phyloP scores from a whole-genome alignment of 2,888 invertebrate species.

The Diloba caeruleocephala region DNA sequence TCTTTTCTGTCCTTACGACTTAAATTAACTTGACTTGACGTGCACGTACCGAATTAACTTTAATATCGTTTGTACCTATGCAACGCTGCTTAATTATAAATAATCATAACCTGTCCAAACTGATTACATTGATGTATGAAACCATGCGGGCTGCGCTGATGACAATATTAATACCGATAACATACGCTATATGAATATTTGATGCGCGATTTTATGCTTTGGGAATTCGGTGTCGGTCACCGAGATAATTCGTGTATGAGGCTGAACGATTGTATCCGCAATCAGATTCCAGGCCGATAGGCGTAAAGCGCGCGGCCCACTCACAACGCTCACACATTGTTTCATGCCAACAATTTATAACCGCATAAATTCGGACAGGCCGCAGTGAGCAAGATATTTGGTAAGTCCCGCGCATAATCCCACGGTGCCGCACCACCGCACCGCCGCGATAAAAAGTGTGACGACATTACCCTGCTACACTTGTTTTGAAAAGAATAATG shows the following conservation, averaged over 20 bases:
- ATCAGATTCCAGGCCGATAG: slow-evolving; percentile 67
- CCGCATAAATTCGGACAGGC: slow-evolving; percentile 65
- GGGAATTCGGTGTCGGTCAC: slow-evolving; percentile 66
- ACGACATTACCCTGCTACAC: slow-evolving; percentile 60
- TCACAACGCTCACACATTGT: slow-evolving; percentile 63
- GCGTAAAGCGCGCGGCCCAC: slow-evolving; percentile 56
- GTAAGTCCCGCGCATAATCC: slow-evolving; percentile 61
- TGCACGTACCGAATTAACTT: not conserved
- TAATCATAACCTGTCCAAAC: slow-evolving; percentile 18
- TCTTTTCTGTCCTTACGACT: too few relatives aligned
- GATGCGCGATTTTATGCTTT: slow-evolving; percentile 68
- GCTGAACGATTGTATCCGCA: slow-evolving; percentile 72
- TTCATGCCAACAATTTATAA: slow-evolving; percentile 72
- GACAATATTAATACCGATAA: slow-evolving; percentile 50
- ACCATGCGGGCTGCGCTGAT: slow-evolving; percentile 23
- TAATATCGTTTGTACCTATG: slow-evolving; percentile 10
- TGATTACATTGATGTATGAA: slow-evolving; percentile 41
- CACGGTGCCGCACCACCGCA: slow-evolving; percentile 31
- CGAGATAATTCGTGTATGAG: slow-evolving; percentile 73
- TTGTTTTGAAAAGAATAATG: slow-evolving; percentile 62
- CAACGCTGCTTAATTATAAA: slow-evolving; percentile 33
- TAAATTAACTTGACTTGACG: too few relatives aligned
- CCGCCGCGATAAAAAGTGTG: slow-evolving; percentile 61
- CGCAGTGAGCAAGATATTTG: slow-evolving; percentile 64
- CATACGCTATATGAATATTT: slow-evolving; percentile 61